phyloP scores from a whole-genome alignment of 2,888 invertebrate genomes.

The Thymelicus sylvestris region DNA sequence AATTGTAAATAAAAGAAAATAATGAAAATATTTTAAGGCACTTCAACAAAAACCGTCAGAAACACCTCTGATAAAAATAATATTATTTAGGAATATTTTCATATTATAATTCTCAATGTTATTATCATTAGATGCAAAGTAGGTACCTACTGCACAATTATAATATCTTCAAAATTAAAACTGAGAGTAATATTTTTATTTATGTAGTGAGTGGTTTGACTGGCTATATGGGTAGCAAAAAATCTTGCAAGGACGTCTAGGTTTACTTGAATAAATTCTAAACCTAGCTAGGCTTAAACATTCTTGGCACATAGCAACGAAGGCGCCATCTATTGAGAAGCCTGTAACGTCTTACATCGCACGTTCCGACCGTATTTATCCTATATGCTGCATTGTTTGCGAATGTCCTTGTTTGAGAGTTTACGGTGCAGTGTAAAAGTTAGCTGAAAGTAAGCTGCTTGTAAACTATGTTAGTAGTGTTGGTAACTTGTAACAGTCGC shows the following conservation, averaged over 20 bases:
- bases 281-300: constrained; percentile 9
- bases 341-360: neutral
- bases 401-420: constrained; percentile 7
- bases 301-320: constrained; percentile 3
- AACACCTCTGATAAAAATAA: no score
- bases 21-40: no score
- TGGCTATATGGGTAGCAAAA: constrained; percentile 26
- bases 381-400: constrained; percentile 3
- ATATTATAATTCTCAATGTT: neutral
- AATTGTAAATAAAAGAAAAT: no score
- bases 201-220: constrained; percentile 28
- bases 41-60: no score
- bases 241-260: constrained; percentile 35
- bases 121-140: constrained; percentile 12
- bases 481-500: neutral
- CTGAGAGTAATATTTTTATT: constrained; percentile 19
- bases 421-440: neutral
- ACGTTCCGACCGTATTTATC: neutral
- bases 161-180: constrained; percentile 6
- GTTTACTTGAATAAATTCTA: constrained; percentile 31
- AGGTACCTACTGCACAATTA: neutral
- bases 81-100: neutral
- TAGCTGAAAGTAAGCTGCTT: neutral
- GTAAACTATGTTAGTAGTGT: neutral
- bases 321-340: constrained; percentile 26